Evolutionary conservation across 2,888 invertebrate genomes (phyloP).

Genomic region (Epirrita christyi): DNA sequence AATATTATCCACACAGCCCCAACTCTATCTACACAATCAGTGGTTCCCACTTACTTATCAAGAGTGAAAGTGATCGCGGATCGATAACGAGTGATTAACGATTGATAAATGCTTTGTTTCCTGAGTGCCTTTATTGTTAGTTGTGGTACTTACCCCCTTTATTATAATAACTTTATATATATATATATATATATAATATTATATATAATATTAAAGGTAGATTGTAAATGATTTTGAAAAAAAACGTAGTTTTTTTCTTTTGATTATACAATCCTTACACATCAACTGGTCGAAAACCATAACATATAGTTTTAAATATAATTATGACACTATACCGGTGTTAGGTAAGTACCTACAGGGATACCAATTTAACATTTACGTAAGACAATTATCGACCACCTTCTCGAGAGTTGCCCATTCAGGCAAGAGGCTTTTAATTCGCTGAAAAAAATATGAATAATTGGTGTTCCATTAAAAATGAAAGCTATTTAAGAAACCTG

Average conservation of each 20-base stretch:
- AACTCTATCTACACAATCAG: constrained; percentile 12
- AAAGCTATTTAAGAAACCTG: constrained; percentile 17
- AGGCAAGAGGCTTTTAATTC: neutral
- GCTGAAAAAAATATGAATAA: constrained; percentile 33
- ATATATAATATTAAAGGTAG: no score
- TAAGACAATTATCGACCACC: constrained; percentile 52
- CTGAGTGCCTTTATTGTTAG: neutral
- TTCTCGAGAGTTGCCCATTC: constrained; percentile 6
- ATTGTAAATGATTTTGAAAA: no score
- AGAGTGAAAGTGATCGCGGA: constrained; percentile 27
- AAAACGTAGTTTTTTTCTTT: no score
- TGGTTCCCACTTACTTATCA: constrained; percentile 17
- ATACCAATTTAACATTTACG: constrained; percentile 33
- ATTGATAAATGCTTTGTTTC: constrained; percentile 24
- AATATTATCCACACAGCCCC: neutral
- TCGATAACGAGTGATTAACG: constrained; percentile 22
- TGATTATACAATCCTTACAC: neutral
- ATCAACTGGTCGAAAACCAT: neutral
- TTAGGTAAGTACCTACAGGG: neutral
- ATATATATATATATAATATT: no score
- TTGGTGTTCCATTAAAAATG: constrained; percentile 25
- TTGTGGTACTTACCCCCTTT: no score
- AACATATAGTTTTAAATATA: neutral
- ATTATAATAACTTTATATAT: no score
- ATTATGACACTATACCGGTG: no score